Conservation (phyloP, 2,113 vertebrate genomes). For the Columba janthina region DNA sequence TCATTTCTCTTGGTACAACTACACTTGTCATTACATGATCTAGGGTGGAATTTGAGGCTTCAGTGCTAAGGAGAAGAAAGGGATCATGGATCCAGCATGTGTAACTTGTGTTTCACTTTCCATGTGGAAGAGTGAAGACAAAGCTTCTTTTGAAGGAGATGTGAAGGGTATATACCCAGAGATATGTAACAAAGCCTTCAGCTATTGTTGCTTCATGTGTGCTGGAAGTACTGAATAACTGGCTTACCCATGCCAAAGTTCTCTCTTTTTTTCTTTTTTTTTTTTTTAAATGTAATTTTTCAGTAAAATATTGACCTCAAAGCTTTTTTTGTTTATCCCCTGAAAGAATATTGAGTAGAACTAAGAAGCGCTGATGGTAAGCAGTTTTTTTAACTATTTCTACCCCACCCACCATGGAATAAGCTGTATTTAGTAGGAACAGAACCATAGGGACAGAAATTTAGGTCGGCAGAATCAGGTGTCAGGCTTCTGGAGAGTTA, state of each 20-base stretch:
- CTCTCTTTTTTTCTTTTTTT: neutral
- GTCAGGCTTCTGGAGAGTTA: neutral
- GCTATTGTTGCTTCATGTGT: neutral
- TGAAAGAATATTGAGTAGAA: neutral
- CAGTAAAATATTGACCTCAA: neutral
- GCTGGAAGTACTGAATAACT: neutral
- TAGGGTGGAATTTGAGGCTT: neutral
- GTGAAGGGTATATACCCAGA: neutral
- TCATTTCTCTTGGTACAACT: neutral
- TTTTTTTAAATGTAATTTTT: neutral
- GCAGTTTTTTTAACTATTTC: neutral
- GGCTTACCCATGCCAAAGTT: neutral
- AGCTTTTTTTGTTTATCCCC: neutral
- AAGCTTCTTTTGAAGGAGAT: neutral
- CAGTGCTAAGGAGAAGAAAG: neutral
- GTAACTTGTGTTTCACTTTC: neutral
- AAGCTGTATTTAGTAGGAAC: neutral
- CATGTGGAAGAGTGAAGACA: neutral
- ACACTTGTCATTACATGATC: neutral
- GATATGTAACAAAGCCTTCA: neutral
- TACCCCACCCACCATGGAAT: neutral
- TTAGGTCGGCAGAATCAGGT: neutral
- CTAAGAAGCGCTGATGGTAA: neutral
- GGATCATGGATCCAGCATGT: neutral
- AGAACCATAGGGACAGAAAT: neutral